Base-by-base conservation (phyloP, 1,140 invertebrate genomes). In the Psilanteris sp. region DNA sequence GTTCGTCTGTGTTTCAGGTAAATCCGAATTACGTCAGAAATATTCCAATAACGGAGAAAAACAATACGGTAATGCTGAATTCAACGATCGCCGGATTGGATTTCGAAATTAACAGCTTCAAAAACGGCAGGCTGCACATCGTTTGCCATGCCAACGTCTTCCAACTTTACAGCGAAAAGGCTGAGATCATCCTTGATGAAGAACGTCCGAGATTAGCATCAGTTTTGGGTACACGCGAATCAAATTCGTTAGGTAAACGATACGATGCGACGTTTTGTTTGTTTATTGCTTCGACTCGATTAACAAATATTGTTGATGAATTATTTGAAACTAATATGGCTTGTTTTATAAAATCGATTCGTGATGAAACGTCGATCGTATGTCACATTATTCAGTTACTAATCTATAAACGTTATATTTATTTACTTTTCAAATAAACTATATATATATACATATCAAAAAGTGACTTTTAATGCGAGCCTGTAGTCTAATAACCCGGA, bases 201-300 rank as follows among this genome's bases (percentile, higher is more conserved):
- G 91, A 93, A 83, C 88, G 90, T 72, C 92, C 92, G 15, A 89
- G 91, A 79, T 89, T 92, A 20, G 92, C 91, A 16, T 91, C 91
- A 1, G 91, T 93, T 18, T 87, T 92, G 81, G 91, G 91, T 52
- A 92, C 91, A 24, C 90, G 91, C 26, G 91, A 92, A 83, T 90
- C 90, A 13, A 87, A 88, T 50, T 84, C 83, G 15, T 80, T 73
- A 24, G 81, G 86, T 87, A 83, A 67, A 43, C 15, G 24, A 18
- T n/a, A 20, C 18, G 18, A 20, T 3, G 18, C 18, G n/a, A n/a
- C n/a, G n/a, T n/a, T n/a, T n/a, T n/a, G n/a, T n/a, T n/a, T n/a
- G n/a, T n/a, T n/a, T n/a, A n/a, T n/a, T n/a, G n/a, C n/a, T n/a
- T n/a, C n/a, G n/a, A n/a, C n/a, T n/a, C n/a, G n/a, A n/a, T n/a